These are phyloP conservation scores for Mystacides longicornis DNA, from an alignment of 2,888 invertebrate species.

Conservation along the genomic window DNA sequence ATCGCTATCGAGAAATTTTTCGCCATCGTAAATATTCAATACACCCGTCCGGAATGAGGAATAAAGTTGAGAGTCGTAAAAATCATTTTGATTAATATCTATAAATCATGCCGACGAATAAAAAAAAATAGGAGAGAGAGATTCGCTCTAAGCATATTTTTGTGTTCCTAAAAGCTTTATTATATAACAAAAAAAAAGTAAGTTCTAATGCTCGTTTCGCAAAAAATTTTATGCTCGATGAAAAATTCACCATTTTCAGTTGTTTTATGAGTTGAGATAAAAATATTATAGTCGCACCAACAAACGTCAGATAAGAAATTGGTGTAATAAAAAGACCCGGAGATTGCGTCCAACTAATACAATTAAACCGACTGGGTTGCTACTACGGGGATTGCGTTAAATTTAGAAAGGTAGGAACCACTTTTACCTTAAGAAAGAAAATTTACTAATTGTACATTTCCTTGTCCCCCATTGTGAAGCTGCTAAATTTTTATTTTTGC, in stretches of 20 bases:
- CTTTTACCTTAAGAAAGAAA: too few species aligned
- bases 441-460: not conserved
- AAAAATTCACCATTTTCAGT: conserved; percentile 11
- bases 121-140: not conserved
- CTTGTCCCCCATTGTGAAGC: not conserved
- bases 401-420: not conserved
- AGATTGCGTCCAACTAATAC: conserved; percentile 4
- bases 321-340: conserved; percentile 11
- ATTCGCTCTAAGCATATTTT: conserved; percentile 4
- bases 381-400: not conserved
- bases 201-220: conserved; percentile 12
- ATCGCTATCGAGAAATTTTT: not conserved
- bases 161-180: conserved; percentile 7
- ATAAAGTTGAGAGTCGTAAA: not conserved
- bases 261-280: conserved; percentile 13
- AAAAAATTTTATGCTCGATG: conserved; percentile 10
- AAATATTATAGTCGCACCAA: conserved; percentile 17
- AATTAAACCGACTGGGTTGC: conserved; percentile 13
- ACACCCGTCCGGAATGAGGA: not conserved
- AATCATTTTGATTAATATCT: conserved; percentile 4
- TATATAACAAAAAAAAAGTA: conserved; percentile 7
- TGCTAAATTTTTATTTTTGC: too few species aligned
- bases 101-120: not conserved
- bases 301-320: conserved; percentile 18
- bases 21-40: conserved; percentile 11